Conservation (phyloP, 1,140 invertebrate genomes). For the Trichomalopsis sarcophagae region DNA sequence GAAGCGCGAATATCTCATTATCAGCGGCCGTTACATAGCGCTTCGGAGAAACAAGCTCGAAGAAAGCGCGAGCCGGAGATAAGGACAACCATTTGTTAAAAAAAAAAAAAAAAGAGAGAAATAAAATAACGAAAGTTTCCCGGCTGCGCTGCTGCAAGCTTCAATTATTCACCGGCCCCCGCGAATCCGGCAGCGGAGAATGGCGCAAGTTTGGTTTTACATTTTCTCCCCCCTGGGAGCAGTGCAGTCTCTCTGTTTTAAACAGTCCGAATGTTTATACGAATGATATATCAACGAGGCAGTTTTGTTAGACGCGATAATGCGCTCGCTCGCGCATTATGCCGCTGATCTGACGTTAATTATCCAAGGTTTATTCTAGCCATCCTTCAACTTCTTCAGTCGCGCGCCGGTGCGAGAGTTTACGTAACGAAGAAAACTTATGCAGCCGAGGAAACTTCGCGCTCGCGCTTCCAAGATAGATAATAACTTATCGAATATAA, state of each 20-base stretch:
- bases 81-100: constrained; percentile 5
- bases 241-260: neutral
- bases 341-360: neutral
- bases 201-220: neutral
- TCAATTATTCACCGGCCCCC: neutral
- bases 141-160: too few relatives aligned
- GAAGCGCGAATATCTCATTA: constrained; percentile 42
- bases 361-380: neutral
- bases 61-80: neutral
- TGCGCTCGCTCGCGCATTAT: too few relatives aligned
- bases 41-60: neutral
- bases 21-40: constrained; percentile 25
- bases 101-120: neutral
- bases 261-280: neutral
- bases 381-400: neutral
- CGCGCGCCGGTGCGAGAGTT: neutral
- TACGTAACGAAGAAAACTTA: neutral
- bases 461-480: neutral
- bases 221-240: neutral
- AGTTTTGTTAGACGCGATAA: too few relatives aligned
- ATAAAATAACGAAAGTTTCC: neutral
- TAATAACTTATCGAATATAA: neutral
- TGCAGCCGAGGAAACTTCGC: neutral
- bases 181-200: neutral
- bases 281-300: too few relatives aligned